A percentile compares a stretch with the other conserved stretches of the same genome.
Conservation (phyloP, 2,797 vertebrate species). For the Lacerta agilis region DNA sequence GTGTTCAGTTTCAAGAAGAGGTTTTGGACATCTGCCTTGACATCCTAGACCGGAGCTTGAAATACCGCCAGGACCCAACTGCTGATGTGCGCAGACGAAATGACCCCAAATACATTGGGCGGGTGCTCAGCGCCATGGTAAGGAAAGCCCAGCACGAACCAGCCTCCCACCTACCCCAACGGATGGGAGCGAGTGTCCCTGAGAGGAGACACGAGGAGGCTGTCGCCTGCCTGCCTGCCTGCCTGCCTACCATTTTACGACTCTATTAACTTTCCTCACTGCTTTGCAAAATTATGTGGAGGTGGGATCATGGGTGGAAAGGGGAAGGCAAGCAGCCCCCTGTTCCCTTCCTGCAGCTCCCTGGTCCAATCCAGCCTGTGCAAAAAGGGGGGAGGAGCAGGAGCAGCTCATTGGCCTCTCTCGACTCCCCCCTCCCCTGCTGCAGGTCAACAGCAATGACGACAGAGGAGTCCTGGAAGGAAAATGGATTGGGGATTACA, state of each 20-base stretch:
- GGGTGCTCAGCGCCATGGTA: slow-evolving; percentile 83
- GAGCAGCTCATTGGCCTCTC: neutral
- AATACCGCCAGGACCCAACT: slow-evolving; percentile 71
- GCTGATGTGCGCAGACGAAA: slow-evolving; percentile 73
- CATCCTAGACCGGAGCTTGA: slow-evolving; percentile 77
- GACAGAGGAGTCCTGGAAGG: slow-evolving; percentile 89
- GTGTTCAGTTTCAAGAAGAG: slow-evolving; percentile 76
- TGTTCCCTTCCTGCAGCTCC: neutral
- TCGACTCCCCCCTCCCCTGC: slow-evolving; percentile 3
- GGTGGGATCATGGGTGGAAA: neutral
- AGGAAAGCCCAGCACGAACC: slow-evolving; percentile 32
- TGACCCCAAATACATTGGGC: slow-evolving; percentile 77
- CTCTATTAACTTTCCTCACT: too few species aligned
- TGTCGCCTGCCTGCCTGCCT: neutral
- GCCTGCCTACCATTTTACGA: neutral
- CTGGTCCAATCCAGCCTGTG: neutral
- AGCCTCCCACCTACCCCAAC: neutral
- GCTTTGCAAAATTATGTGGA: neutral
- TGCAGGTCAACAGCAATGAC: slow-evolving; percentile 89
- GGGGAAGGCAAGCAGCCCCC: neutral
- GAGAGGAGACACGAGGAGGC: neutral
- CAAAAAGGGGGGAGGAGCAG: neutral
- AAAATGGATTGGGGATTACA: slow-evolving; percentile 87
- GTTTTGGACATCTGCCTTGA: slow-evolving; percentile 76
- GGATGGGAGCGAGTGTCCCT: neutral